These are phyloP conservation scores for Peromyscus aztecus DNA, from an alignment of 2,797 vertebrate genomes.

Conservation along the genomic window DNA sequence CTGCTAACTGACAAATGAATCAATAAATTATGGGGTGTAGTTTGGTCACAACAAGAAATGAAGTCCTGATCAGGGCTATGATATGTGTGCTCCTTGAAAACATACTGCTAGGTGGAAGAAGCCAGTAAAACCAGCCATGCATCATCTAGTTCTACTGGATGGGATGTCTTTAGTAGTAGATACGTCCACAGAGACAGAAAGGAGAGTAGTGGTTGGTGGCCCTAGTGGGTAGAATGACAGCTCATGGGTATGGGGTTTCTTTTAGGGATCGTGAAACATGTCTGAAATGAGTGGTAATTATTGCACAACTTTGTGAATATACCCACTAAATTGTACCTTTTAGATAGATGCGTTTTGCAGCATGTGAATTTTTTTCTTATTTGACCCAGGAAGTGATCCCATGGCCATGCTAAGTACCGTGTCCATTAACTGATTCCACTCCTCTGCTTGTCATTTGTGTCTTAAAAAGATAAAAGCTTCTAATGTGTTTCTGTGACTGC, in stretches of 20 bases:
- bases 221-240: background rate
- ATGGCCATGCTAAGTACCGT: background rate
- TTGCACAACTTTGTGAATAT: background rate
- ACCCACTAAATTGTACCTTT: background rate
- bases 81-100: background rate
- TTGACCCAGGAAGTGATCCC: background rate
- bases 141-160: background rate
- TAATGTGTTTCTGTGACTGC: slow-evolving; percentile 40
- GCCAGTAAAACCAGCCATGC: background rate
- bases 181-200: background rate
- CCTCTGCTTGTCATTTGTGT: background rate
- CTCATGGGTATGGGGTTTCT: background rate
- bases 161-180: background rate
- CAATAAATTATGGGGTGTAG: too few relatives aligned
- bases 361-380: background rate
- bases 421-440: background rate
- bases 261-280: background rate
- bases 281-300: background rate
- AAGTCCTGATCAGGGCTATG: background rate
- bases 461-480: slow-evolving; percentile 24
- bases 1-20: background rate
- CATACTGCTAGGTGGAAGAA: too few relatives aligned
- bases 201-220: background rate
- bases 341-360: background rate
- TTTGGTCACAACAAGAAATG: background rate